Base-by-base conservation (phyloP, 1,140 invertebrate species). In the Drosophila santomea region DNA sequence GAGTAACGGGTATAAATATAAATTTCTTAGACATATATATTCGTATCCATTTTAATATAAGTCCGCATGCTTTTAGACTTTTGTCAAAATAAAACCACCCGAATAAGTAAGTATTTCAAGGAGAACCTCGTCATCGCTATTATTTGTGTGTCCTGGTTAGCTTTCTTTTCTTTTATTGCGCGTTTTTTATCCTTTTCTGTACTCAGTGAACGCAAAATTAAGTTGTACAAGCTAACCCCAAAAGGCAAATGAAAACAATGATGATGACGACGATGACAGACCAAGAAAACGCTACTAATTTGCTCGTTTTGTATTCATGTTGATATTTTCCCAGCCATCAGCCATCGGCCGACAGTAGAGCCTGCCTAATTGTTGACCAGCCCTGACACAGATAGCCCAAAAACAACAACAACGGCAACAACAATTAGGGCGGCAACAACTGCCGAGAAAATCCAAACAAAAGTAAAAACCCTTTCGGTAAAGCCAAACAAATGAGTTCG, bases 201-300 rank as follows among this genome's bases (percentile, higher is more conserved):
- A 72, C 57, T 44, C 67, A 77, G 58, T 79, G 76, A 74, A 78
- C 51, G 69, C 77, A 89, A 72, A 88, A 88, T 89, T 77, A 88
- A 84, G 84, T 84, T 89, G 72, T 64, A 76, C 64, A 47, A 61
- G 45, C 56, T 69, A 72, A 44, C 64, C 74, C 67, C 76, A 68
- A 83, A 88, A 83, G 77, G 80, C 76, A 89, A 88, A 88, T 80
- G 84, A 73, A 80, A 82, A 79, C 68, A 81, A 82, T 79, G 73
- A 75, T 41, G 54, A 74, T 47, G 74, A 89, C 72, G 56, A 68
- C 44, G 61, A 69, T 68, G 75, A 79, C 63, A 72, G 74, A 57
- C 79, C 76, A 85, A 76, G 77, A 75, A 80, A 80, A 80, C 79
- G 77, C 66, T 69, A 66, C 84, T 86, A 89, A 86, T 86, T 86